Evolutionary conservation across 2,113 vertebrate genomes (phyloP).

Genomic region (Amazona vittata): DNA sequence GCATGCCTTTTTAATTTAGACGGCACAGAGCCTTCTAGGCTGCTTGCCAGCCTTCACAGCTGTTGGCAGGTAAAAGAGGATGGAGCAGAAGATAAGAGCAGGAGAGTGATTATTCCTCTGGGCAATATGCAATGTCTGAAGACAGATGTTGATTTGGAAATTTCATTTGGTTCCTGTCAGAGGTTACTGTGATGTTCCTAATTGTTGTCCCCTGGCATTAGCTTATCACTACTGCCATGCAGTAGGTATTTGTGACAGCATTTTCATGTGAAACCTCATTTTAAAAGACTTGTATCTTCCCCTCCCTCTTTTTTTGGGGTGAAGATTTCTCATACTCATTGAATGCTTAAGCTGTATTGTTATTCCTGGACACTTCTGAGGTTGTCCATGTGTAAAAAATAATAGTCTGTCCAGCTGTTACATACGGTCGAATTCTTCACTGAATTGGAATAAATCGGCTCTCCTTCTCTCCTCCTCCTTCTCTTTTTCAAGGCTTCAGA

Average conservation of each 20-base stretch:
- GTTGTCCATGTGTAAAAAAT: not conserved
- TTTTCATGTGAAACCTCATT: not conserved
- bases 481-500: not conserved
- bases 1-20: not conserved
- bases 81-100: not conserved
- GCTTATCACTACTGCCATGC: not conserved
- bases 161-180: not conserved
- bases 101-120: not conserved
- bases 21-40: not conserved
- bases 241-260: not conserved
- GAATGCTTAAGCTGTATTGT: not conserved
- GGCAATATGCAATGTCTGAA: not conserved
- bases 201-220: not conserved
- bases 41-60: not conserved
- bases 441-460: conserved; percentile 2
- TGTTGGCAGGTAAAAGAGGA: conserved; percentile 20
- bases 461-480: not conserved
- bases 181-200: not conserved
- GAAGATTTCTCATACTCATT: not conserved
- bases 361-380: not conserved
- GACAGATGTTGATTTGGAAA: not conserved
- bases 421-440: not conserved
- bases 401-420: conserved; percentile 6
- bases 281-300: not conserved
- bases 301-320: not conserved